These are phyloP conservation scores for Drosophila tanythrix DNA, from an alignment of 2,888 invertebrate species.

Conservation along the genomic window DNA sequence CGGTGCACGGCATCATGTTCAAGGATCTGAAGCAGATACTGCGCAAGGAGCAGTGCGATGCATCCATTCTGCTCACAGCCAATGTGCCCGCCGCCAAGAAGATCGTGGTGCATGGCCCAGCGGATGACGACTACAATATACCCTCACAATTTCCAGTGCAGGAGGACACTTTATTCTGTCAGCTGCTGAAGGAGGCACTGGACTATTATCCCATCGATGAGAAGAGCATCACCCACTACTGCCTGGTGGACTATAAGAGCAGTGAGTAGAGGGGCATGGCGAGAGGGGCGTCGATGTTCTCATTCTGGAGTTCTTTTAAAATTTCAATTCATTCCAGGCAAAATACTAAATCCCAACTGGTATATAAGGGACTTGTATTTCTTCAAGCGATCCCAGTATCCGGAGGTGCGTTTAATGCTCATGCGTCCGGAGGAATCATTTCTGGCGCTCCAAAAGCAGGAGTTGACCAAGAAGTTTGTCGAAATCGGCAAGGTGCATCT, in stretches of 20 bases:
- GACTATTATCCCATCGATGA: constrained; percentile 99
- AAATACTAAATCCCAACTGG: constrained; percentile 97
- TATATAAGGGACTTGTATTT: constrained; percentile 98
- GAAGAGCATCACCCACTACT: constrained; percentile 93
- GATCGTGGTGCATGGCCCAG: constrained; percentile 97
- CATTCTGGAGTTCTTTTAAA: background rate
- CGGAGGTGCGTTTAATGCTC: constrained; percentile 96
- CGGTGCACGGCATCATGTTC: constrained; percentile 99
- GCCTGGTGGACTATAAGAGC: constrained; percentile 98
- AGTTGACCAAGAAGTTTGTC: constrained; percentile 96
- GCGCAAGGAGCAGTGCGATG: constrained; percentile 99
- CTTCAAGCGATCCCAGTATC: constrained; percentile 98
- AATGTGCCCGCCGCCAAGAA: constrained; percentile 99
- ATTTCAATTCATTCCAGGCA: constrained; percentile 87
- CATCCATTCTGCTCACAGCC: constrained; percentile 97
- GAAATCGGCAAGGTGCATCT: constrained; percentile 98
- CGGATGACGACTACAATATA: constrained; percentile 94
- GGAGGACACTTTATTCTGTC: constrained; percentile 98
- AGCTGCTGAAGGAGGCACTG: constrained; percentile 96
- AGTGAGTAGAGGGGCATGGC: constrained; percentile 88
- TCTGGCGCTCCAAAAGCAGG: constrained; percentile 94
- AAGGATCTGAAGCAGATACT: constrained; percentile 99
- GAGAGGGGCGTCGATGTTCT: background rate
- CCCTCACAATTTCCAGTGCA: constrained; percentile 99
- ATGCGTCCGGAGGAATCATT: constrained; percentile 97